Evolutionary conservation across 2,113 vertebrate genomes (phyloP), one percentile per base, ranked within the genome.

Genomic region (Heptranchias perlo): DNA sequence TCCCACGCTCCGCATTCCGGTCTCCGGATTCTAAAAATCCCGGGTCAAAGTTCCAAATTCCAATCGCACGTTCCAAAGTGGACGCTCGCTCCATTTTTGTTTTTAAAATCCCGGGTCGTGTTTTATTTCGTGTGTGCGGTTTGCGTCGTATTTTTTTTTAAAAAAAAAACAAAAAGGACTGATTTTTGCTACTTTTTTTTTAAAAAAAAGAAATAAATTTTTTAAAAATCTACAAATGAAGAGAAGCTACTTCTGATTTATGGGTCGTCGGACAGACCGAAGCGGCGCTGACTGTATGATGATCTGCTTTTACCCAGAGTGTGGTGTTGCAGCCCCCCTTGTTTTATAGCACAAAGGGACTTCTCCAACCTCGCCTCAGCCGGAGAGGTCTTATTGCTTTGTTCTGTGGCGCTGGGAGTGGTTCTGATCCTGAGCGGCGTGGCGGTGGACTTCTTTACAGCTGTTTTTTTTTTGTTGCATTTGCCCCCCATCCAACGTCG

Each of bases 351-450:
- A 93, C 89, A 93, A 93, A 93, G 58, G 89, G 58, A 93, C 58
- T 21, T 39, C 16, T 89, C 0, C 31, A 54, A 54, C 87, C 31
- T 61, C 87, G 52, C 87, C 89, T 92, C 54, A 47, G 35, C 89
- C 58, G 35, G 89, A 62, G 89, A 93, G 89, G 89, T 39, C 89
- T 93, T 93, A 8, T 61, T 62, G 89, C 89, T 93, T 93, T 93
- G 89, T 93, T 95, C 65, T 67, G 94, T 49, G 35, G 44, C 94
- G 35, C 35, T 95, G 96, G 97, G 97, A 97, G 97, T 97, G 97
- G 97, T 97, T 97, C 97, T 96, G 97, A 97, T 97, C 97, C 96
- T 96, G 84, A 62, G 96, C 97, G 97, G 97, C 97, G 97, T 96
- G 97, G 97, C 96, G 47, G 97, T 96, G 96, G 96, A 97, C 97